Evolutionary conservation across 2,888 invertebrate species (phyloP), one percentile per base, ranked within the genome.

Genomic region (Xestoiulus laeticollis): DNA sequence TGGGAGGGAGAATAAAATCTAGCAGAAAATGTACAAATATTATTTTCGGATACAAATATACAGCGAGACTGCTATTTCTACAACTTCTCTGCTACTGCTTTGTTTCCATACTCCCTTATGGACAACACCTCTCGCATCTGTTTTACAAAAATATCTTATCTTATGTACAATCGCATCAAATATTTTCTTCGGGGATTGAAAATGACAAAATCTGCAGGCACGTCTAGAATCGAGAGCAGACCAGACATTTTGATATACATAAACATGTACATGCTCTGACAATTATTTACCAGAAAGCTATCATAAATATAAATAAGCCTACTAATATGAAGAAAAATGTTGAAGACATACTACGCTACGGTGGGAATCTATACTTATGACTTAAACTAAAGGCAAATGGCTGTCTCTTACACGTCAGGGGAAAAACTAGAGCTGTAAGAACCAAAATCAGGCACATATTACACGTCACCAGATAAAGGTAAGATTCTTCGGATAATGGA

Each of bases 1-100:
- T 16, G 78, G 26, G 26, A 26, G 26, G 30, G 22, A 22, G 22
- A 19, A 59, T 22, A 8, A 22, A 78, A 78, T 78, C 78, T 14
- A 78, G 78, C 78, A 78, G 78, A 78, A 78, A 78, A 78, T 78
- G 30, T 78, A 78, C 78, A 78, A 78, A 78, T 78, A 78, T 78
- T 14, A 78, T 78, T 30, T 32, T 12, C 14, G 30, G 78, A 78
- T 78, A 78, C 78, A 78, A 32, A 78, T 78, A 78, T 78, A 78
- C 78, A 78, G 78, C 78, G 78, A 78, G 78, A 78, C 78, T 30
- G 30, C 78, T 78, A 78, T 30, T 30, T 78, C 78, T 78, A 78
- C 26, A 14, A 78, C 30, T 78, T 16, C 78, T 78, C 30, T 30
- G 30, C 78, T 78, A 78, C 78, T 78, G 5, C 19, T 48, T 26